Evolutionary conservation across 1,140 invertebrate species (phyloP).

Genomic region (silkworm (Bombyx mori)): ASM3026992v2 NC_085114.1:2425001-2425500

Average conservation of each 20-base stretch:
- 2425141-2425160: constrained; percentile 70
- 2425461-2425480: no score
- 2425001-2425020: constrained; percentile 63
- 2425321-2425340: no score
- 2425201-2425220: constrained; percentile 22
- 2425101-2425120: constrained; percentile 59
- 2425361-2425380: no score
- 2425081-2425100: constrained; percentile 69
- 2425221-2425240: constrained; percentile 41
- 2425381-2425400: no score
- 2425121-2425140: constrained; percentile 67
- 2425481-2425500: no score
- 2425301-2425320: no score
- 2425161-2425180: constrained; percentile 67
- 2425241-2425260: constrained; percentile 9
- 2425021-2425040: constrained; percentile 66
- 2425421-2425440: no score
- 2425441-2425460: no score
- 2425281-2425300: no score
- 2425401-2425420: no score
- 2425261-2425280: no score
- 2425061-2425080: constrained; percentile 53
- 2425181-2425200: constrained; percentile 46
- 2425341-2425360: no score
- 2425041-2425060: constrained; percentile 53